These are phyloP conservation scores for Xylocopa sonorina DNA, from an alignment of 1,140 invertebrate species.

Conservation along the genomic window DNA sequence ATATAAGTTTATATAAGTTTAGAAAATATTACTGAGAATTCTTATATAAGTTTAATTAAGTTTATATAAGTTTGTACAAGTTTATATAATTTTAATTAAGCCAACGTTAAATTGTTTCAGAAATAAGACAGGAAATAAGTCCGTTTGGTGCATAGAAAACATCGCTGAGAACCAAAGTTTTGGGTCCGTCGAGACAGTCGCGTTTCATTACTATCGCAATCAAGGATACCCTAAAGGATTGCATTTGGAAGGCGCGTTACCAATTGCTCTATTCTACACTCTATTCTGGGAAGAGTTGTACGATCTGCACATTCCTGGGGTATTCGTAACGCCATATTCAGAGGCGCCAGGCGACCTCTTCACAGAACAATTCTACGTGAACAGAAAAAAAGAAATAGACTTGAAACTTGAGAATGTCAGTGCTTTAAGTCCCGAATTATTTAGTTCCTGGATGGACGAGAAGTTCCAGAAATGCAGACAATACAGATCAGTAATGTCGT, in stretches of 20 bases:
- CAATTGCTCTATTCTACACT: constrained; percentile 85
- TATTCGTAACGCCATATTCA: constrained; percentile 87
- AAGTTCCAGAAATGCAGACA: constrained; percentile 69
- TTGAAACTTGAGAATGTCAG: constrained; percentile 81
- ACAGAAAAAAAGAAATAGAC: constrained; percentile 84
- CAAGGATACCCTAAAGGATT: constrained; percentile 77
- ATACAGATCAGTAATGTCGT: constrained; percentile 37
- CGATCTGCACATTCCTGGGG: constrained; percentile 83
- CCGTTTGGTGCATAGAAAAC: constrained; percentile 66
- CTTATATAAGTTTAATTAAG: constrained; percentile 74
- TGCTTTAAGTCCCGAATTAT: constrained; percentile 72
- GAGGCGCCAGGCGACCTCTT: constrained; percentile 87
- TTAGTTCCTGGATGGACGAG: constrained; percentile 74
- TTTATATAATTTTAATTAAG: too few relatives aligned
- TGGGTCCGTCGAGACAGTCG: constrained; percentile 72
- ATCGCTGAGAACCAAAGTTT: constrained; percentile 55
- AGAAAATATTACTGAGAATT: constrained; percentile 31
- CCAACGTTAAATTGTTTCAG: constrained; percentile 60
- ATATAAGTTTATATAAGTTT: constrained; percentile 74
- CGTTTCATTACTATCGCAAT: constrained; percentile 66
- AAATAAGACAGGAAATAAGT: constrained; percentile 62
- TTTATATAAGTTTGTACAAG: too few relatives aligned
- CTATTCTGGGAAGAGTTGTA: constrained; percentile 92
- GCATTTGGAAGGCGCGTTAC: constrained; percentile 88
- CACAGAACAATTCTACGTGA: constrained; percentile 84